These are phyloP conservation scores for Scomber colias DNA, from an alignment of 2,113 vertebrate species.

Conservation along the genomic window DNA sequence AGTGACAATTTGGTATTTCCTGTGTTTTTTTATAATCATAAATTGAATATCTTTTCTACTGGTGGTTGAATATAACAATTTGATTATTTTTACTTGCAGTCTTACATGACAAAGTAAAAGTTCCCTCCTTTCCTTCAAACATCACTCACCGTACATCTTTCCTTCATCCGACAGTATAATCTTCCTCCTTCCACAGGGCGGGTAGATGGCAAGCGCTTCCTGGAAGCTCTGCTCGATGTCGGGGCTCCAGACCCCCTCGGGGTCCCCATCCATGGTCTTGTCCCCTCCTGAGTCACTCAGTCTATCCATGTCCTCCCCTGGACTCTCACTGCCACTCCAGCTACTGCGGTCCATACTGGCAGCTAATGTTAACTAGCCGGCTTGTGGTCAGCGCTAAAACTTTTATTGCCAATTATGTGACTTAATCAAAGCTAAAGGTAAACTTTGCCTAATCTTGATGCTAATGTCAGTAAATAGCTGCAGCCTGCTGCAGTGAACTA, in stretches of 20 bases:
- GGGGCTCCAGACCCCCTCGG: slow-evolving; percentile 98
- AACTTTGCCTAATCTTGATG: not conserved
- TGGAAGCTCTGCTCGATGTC: slow-evolving; percentile 99
- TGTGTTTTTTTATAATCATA: not conserved
- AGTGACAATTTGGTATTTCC: not conserved
- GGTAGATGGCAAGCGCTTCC: slow-evolving; percentile 98
- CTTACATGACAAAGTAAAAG: not conserved
- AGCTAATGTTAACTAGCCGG: slow-evolving; percentile 68
- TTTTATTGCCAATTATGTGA: not conserved
- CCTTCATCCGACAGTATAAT: slow-evolving; percentile 99
- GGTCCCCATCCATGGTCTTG: slow-evolving; percentile 97
- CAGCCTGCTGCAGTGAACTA: slow-evolving; percentile 11
- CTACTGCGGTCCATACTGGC: slow-evolving; percentile 95
- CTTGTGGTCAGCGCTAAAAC: slow-evolving; percentile 18
- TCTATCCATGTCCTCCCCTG: slow-evolving; percentile 95
- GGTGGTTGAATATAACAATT: not conserved
- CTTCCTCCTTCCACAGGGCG: slow-evolving; percentile 96
- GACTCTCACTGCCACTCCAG: slow-evolving; percentile 98
- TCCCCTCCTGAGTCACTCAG: slow-evolving; percentile 95
- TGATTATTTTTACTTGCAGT: not conserved
- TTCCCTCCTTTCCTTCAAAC: not conserved
- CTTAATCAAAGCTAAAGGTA: not conserved
- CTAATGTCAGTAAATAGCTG: slow-evolving; percentile 7
- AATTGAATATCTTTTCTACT: not conserved
- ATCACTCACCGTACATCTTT: slow-evolving; percentile 97